phyloP scores from a whole-genome alignment of 2,113 vertebrate genomes.

The Oryzias melastigma region DNA sequence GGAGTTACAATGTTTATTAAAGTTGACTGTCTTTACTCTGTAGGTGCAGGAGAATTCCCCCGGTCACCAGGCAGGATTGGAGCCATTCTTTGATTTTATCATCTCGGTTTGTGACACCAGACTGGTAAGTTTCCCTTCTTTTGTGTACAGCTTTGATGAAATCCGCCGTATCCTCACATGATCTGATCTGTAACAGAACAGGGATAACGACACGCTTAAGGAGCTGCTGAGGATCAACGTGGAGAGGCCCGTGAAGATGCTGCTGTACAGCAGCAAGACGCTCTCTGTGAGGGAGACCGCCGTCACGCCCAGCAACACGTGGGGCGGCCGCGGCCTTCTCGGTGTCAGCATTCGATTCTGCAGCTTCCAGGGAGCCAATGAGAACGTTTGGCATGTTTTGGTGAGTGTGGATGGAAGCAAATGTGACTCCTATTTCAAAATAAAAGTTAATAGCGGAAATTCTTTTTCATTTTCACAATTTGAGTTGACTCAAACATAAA shows the following conservation, averaged over 20 bases:
- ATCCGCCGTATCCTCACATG: neutral
- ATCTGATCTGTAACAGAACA: constrained; percentile 79
- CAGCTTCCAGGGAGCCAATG: constrained; percentile 94
- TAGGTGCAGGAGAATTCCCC: constrained; percentile 98
- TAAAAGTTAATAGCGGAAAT: too few species aligned
- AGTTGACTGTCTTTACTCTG: constrained; percentile 18
- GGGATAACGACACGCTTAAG: constrained; percentile 95
- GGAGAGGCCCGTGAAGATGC: constrained; percentile 92
- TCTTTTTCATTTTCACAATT: too few species aligned
- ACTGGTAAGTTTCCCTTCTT: constrained; percentile 78
- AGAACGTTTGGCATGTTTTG: constrained; percentile 97
- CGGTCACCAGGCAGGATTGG: constrained; percentile 90
- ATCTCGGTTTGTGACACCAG: constrained; percentile 91
- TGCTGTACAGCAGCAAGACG: constrained; percentile 95
- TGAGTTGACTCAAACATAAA: too few species aligned
- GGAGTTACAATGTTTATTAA: neutral
- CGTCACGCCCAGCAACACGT: constrained; percentile 91
- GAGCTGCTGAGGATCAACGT: constrained; percentile 92
- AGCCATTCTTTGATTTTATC: constrained; percentile 99
- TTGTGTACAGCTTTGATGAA: neutral
- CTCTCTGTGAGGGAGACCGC: constrained; percentile 88
- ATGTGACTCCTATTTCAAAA: too few species aligned
- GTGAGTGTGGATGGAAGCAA: too few species aligned
- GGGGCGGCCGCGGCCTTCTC: constrained; percentile 94
- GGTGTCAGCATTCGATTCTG: constrained; percentile 98